These are phyloP conservation scores for Endotricha flammealis DNA, from an alignment of 2,888 invertebrate genomes.

Conservation along the genomic window DNA sequence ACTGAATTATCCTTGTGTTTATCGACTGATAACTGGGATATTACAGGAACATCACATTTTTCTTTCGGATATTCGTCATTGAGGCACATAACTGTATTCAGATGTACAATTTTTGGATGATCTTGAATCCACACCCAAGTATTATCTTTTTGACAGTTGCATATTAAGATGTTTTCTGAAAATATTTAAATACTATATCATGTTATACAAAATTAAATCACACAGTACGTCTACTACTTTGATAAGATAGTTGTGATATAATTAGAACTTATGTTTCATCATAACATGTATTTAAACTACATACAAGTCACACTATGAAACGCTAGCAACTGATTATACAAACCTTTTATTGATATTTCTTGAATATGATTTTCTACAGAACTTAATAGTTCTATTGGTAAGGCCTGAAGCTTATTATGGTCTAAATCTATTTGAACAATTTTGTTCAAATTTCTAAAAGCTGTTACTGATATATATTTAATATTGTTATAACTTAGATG, in stretches of 20 bases:
- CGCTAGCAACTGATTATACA: no score
- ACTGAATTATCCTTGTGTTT: slow-evolving; percentile 92
- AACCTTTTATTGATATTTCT: slow-evolving; percentile 89
- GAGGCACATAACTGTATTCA: slow-evolving; percentile 49
- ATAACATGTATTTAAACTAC: no score
- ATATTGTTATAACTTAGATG: slow-evolving; percentile 90
- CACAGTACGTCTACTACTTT: no score
- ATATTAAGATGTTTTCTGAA: slow-evolving; percentile 91
- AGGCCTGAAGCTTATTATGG: slow-evolving; percentile 87
- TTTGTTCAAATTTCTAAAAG: slow-evolving; percentile 87
- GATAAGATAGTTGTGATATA: no score
- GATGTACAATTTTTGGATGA: slow-evolving; percentile 80
- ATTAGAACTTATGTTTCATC: no score
- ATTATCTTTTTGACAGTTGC: slow-evolving; percentile 93
- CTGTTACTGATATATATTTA: slow-evolving; percentile 86
- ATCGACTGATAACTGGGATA: slow-evolving; percentile 89
- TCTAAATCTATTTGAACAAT: slow-evolving; percentile 87
- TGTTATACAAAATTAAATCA: not conserved
- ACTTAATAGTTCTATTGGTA: slow-evolving; percentile 87
- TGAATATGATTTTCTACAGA: slow-evolving; percentile 91
- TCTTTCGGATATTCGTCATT: slow-evolving; percentile 65
- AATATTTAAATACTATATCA: slow-evolving; percentile 18
- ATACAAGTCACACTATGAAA: no score
- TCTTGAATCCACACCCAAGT: slow-evolving; percentile 96
- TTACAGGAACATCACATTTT: slow-evolving; percentile 82